Base-by-base conservation (phyloP, 1,140 invertebrate genomes). In the Goniozus legneri region DNA sequence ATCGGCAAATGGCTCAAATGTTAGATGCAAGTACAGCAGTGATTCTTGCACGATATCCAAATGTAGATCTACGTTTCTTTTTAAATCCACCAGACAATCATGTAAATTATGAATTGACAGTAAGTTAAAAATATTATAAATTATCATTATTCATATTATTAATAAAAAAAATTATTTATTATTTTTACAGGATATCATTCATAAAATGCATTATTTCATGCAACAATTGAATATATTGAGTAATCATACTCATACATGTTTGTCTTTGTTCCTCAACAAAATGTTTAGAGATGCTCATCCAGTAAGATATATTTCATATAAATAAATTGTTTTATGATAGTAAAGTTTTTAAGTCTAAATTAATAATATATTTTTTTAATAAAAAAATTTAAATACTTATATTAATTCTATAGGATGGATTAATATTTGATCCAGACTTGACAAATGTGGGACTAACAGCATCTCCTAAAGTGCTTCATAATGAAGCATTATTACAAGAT, bases 1-100 rank as follows among this genome's bases (percentile, higher is more conserved):
- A 77, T 64, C 62, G 67, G 16, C 79, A 82, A 50, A 71, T 86
- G 32, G 83, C 84, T 10, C 84, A 85, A 69, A 81, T 80, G 58
- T 71, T 84, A 33, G 81, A 86, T 68, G 75, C 79, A 34, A 79
- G 74, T 60, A 86, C 82, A 22, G 84, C 84, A 3, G 77, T 85
- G 3, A 74, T 79, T 22, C 69, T 87, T 19, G 83, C 84, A 19
- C 64, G 84, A 56, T 79, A 78, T 8, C 54, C 69, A 27, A 75
- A 79, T 52, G 76, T 75, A 14, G 79, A 86, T 62, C 58, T 77
- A 40, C 66, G 79, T 15, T 83, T 84, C 48, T 85, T 86, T 58
- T 56, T 84, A n/a, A 79, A 80, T 31, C 82, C 84, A 6, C 82
- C 82, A 2, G 77, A 81, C 30, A 75, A 74, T 49, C 69, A 78